phyloP scores from a whole-genome alignment of 2,113 vertebrate species.

The Pithys albifrons region DNA sequence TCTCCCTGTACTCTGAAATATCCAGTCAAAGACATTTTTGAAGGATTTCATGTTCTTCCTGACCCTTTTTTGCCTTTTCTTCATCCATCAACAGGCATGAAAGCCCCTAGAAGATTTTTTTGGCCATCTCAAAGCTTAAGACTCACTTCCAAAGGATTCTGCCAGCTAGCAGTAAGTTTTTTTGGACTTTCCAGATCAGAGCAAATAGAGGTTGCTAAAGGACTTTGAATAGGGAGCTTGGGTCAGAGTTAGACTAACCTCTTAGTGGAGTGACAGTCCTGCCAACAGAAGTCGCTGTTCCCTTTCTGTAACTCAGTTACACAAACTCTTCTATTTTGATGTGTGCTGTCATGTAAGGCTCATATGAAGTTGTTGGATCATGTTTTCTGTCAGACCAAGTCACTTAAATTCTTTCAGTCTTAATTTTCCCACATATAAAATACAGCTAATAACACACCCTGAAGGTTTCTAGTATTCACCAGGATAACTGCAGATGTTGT shows the following conservation, averaged over 20 bases:
- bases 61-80: not conserved
- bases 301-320: not conserved
- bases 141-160: not conserved
- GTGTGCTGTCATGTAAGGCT: not conserved
- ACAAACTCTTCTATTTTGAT: not conserved
- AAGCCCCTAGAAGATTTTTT: not conserved
- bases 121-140: not conserved
- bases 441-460: not conserved
- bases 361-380: not conserved
- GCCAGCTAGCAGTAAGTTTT: not conserved
- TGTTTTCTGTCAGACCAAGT: not conserved
- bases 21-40: not conserved
- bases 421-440: not conserved
- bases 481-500: not conserved
- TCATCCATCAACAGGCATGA: not conserved
- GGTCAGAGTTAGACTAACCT: not conserved
- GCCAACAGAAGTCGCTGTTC: not conserved
- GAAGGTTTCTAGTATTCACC: not conserved
- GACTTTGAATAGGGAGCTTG: not conserved
- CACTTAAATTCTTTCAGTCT: not conserved
- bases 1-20: not conserved
- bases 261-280: not conserved
- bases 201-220: not conserved
- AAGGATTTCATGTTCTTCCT: not conserved
- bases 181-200: not conserved